phyloP scores from a whole-genome alignment of 2,797 vertebrate species.

The Pseudomugil tenellus region DNA sequence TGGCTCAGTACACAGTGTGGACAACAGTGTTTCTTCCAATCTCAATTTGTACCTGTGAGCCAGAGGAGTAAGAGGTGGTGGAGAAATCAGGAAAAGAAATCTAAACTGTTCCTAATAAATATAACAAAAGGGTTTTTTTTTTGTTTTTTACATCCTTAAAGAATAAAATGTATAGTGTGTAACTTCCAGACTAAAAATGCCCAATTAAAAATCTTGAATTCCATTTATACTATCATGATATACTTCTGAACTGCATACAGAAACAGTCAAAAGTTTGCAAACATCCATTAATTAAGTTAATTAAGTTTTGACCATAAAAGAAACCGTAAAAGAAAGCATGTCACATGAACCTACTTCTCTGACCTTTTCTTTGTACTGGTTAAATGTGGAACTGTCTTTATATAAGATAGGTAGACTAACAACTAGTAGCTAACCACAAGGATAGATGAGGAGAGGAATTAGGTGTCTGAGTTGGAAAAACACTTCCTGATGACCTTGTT shows the following conservation, averaged over 20 bases:
- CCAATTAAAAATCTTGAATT: not conserved
- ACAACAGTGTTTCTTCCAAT: conserved; percentile 61
- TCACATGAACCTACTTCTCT: not conserved
- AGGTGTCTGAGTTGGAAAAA: conserved; percentile 1
- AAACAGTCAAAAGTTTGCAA: not conserved
- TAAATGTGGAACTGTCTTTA: conserved; percentile 12
- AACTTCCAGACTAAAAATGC: not conserved
- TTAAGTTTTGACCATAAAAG: too few species aligned
- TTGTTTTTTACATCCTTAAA: not conserved
- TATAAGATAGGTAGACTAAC: not conserved
- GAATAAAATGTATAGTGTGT: not conserved
- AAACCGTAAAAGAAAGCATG: not conserved
- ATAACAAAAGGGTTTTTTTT: too few species aligned
- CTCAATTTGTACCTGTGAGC: conserved; percentile 41
- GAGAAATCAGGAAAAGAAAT: conserved; percentile 18
- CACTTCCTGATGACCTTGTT: conserved; percentile 7
- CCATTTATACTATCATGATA: not conserved
- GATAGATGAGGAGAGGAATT: conserved; percentile 1
- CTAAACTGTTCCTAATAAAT: not conserved
- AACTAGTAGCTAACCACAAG: not conserved
- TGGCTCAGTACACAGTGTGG: conserved; percentile 67
- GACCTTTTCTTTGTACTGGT: not conserved
- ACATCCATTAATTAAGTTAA: not conserved
- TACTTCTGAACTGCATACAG: not conserved
- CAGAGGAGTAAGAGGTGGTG: conserved; percentile 31